Evolutionary conservation across 2,113 vertebrate genomes (phyloP).

Genomic region (Protomyctophum bolini): DNA sequence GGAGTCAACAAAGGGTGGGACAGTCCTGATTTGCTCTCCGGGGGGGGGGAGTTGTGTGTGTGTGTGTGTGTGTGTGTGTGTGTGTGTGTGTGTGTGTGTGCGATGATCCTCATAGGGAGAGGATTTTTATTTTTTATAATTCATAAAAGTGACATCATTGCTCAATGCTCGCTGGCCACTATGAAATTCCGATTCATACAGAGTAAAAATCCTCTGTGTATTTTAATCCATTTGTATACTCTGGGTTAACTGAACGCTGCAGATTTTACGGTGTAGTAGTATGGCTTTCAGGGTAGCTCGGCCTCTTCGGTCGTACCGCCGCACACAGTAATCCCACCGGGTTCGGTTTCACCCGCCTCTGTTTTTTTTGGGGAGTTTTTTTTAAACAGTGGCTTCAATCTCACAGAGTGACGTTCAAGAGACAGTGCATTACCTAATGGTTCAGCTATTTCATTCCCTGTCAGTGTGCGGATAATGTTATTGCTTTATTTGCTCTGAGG

Average conservation of each 20-base stretch:
- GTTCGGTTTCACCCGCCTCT: slow-evolving; percentile 70
- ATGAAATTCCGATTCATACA: neutral
- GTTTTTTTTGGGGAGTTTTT: slow-evolving; percentile 45
- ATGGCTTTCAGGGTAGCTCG: slow-evolving; percentile 34
- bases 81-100: slow-evolving; percentile 25
- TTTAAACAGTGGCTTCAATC: slow-evolving; percentile 33
- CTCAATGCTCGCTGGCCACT: slow-evolving; percentile 22
- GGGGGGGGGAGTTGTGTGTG: slow-evolving; percentile 26
- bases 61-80: slow-evolving; percentile 13
- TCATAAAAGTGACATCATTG: slow-evolving; percentile 31
- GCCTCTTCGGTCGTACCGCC: slow-evolving; percentile 49
- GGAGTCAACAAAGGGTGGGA: slow-evolving; percentile 49
- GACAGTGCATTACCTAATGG: slow-evolving; percentile 57
- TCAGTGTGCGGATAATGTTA: slow-evolving; percentile 48
- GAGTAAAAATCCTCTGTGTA: neutral
- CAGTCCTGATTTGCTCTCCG: slow-evolving; percentile 17
- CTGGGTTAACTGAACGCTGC: slow-evolving; percentile 18
- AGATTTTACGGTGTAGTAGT: slow-evolving; percentile 53
- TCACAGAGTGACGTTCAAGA: slow-evolving; percentile 50
- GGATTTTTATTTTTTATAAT: slow-evolving; percentile 31
- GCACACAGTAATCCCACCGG: slow-evolving; percentile 66
- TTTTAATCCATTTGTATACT: neutral
- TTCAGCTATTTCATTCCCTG: slow-evolving; percentile 60
- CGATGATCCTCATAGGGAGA: neutral
- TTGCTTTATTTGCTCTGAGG: slow-evolving; percentile 40